Evolutionary conservation across 2,888 invertebrate genomes (phyloP).

Genomic region (Caenorhabditis japonica): DNA sequence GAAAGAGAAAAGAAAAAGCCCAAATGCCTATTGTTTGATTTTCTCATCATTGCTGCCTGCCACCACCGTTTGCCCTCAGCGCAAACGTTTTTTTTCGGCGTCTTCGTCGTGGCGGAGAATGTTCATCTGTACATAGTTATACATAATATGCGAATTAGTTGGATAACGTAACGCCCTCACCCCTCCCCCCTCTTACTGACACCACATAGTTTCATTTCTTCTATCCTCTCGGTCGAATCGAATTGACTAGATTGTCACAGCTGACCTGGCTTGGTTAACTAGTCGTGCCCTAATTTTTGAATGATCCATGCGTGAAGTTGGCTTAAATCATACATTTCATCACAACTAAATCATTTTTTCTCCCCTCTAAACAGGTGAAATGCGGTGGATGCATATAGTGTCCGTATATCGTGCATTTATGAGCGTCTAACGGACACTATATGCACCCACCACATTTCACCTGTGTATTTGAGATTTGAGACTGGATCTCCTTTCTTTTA

Average conservation of each 20-base stretch:
- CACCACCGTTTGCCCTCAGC: not conserved
- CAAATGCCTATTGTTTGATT: slow-evolving; percentile 44
- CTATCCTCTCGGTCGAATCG: too few species aligned
- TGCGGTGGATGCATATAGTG: too few species aligned
- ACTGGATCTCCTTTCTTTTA: too few species aligned
- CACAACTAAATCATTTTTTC: too few species aligned
- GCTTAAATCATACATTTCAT: too few species aligned
- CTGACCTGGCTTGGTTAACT: slow-evolving; percentile 14
- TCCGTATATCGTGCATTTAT: too few species aligned
- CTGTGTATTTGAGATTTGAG: too few species aligned
- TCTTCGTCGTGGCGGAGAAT: slow-evolving; percentile 5
- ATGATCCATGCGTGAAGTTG: slow-evolving; percentile 32
- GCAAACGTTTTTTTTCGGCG: slow-evolving; percentile 9
- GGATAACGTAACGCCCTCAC: slow-evolving; percentile 46
- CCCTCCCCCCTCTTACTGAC: too few species aligned
- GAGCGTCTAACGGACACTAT: too few species aligned
- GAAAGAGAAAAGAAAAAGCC: slow-evolving; percentile 6
- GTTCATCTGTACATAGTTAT: slow-evolving; percentile 26
- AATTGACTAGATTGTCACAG: slow-evolving; percentile 14
- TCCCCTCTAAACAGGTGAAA: too few species aligned
- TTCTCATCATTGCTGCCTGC: slow-evolving; percentile 38
- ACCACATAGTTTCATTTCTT: too few species aligned
- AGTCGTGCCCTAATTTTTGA: not conserved
- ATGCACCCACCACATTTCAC: too few species aligned
- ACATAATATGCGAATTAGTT: slow-evolving; percentile 48